Conservation (phyloP, 2,113 vertebrate species). For the Paedocypris sp. region DNA sequence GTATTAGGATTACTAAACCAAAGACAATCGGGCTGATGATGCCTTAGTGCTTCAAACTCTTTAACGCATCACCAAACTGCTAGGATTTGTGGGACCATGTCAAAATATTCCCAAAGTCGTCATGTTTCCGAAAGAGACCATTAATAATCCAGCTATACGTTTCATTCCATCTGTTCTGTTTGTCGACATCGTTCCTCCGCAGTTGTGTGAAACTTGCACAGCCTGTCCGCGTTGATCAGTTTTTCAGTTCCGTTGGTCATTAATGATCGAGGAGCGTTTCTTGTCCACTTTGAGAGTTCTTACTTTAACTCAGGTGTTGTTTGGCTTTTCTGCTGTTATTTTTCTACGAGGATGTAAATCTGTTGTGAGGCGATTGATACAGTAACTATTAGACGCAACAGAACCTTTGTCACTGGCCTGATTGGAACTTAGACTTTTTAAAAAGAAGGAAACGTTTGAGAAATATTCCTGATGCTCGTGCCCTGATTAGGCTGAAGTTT, state of each 20-base stretch:
- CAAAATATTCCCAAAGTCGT: neutral
- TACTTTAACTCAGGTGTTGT: conserved; percentile 32
- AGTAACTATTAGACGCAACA: no score
- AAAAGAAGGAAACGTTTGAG: neutral
- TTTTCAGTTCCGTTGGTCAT: neutral
- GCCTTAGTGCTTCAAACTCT: conserved; percentile 19
- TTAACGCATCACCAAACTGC: neutral
- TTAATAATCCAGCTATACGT: neutral
- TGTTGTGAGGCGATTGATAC: no score
- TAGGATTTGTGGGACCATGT: conserved; percentile 16
- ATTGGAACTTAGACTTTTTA: no score
- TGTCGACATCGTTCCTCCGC: neutral
- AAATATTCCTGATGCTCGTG: neutral
- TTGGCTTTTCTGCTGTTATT: conserved; percentile 24
- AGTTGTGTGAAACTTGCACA: conserved; percentile 32
- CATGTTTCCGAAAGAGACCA: neutral
- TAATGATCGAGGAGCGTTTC: neutral
- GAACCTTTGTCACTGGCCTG: no score
- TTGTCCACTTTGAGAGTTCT: conserved; percentile 6
- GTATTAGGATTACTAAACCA: conserved; percentile 26
- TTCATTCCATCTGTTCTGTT: neutral
- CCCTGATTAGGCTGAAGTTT: conserved; percentile 15
- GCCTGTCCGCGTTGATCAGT: conserved; percentile 9
- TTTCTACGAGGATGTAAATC: no score
- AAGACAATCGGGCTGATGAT: conserved; percentile 35